Evolutionary conservation across 2,797 vertebrate species (phyloP).

Genomic region (Hirundo rustica): DNA sequence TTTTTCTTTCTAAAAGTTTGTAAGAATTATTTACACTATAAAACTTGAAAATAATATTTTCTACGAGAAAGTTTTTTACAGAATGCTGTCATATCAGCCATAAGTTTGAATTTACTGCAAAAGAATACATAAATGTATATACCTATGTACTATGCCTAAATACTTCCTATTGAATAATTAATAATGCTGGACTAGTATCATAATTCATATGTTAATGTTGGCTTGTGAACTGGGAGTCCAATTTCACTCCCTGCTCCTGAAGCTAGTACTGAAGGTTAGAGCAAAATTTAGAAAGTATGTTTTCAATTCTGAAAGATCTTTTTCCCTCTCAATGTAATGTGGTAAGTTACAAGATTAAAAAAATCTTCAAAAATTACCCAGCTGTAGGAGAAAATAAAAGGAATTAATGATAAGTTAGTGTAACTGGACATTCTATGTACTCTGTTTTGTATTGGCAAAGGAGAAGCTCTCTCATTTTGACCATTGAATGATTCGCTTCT

Average conservation of each 20-base stretch:
- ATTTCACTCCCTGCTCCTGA: conserved; percentile 34
- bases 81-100: conserved; percentile 31
- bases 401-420: conserved; percentile 81
- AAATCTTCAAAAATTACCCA: conserved; percentile 26
- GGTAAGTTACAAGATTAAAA: conserved; percentile 72
- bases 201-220: conserved; percentile 5
- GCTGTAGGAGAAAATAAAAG: conserved; percentile 30
- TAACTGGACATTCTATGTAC: background rate
- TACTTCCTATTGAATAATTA: background rate
- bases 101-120: conserved; percentile 34
- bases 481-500: background rate
- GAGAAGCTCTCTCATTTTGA: conserved; percentile 2
- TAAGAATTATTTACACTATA: conserved; percentile 25
- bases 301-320: conserved; percentile 51
- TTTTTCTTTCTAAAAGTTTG: conserved; percentile 57
- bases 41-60: conserved; percentile 35
- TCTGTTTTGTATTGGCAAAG: background rate
- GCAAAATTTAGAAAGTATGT: conserved; percentile 26
- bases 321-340: conserved; percentile 59
- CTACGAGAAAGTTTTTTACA: background rate
- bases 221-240: background rate
- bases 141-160: conserved; percentile 30
- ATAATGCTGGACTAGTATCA: background rate
- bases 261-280: conserved; percentile 19
- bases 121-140: conserved; percentile 31